Evolutionary conservation across 2,888 invertebrate species (phyloP).

Genomic region (Rhingia rostrata): DNA sequence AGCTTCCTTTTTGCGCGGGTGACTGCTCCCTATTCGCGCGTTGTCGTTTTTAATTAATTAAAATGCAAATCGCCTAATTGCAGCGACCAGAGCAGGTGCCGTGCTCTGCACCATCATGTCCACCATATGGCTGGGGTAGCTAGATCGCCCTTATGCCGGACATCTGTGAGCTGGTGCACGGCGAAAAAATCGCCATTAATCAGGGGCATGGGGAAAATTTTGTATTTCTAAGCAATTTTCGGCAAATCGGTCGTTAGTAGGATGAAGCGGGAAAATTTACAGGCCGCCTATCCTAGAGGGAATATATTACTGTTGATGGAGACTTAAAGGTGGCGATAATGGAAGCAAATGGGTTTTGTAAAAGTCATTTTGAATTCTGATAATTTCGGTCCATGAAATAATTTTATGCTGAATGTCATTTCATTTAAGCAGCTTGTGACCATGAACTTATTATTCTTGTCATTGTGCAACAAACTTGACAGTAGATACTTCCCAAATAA

Average conservation of each 20-base stretch:
- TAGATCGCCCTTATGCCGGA: constrained; percentile 8
- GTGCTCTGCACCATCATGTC: background rate
- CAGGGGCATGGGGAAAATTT: constrained; percentile 24
- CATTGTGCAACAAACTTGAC: too few species aligned
- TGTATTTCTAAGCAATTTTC: constrained; percentile 7
- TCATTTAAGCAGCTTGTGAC: too few species aligned
- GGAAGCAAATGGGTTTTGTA: too few species aligned
- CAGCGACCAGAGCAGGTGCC: constrained; percentile 15
- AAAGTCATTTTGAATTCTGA: too few species aligned
- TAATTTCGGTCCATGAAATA: too few species aligned
- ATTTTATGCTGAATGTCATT: too few species aligned
- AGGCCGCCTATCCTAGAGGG: too few species aligned
- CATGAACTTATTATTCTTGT: too few species aligned
- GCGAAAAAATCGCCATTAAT: constrained; percentile 41
- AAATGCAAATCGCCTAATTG: constrained; percentile 67
- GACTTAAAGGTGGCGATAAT: too few species aligned
- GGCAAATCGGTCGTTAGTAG: background rate
- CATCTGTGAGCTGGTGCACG: constrained; percentile 36
- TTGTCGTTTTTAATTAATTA: constrained; percentile 65
- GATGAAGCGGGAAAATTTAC: background rate
- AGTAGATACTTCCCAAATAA: too few species aligned
- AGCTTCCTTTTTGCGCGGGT: background rate
- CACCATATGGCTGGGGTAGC: background rate
- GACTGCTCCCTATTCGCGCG: constrained; percentile 21
- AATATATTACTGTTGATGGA: too few species aligned